These are phyloP conservation scores for Merluccius polli DNA, from an alignment of 2,797 vertebrate species.

Conservation along the genomic window DNA sequence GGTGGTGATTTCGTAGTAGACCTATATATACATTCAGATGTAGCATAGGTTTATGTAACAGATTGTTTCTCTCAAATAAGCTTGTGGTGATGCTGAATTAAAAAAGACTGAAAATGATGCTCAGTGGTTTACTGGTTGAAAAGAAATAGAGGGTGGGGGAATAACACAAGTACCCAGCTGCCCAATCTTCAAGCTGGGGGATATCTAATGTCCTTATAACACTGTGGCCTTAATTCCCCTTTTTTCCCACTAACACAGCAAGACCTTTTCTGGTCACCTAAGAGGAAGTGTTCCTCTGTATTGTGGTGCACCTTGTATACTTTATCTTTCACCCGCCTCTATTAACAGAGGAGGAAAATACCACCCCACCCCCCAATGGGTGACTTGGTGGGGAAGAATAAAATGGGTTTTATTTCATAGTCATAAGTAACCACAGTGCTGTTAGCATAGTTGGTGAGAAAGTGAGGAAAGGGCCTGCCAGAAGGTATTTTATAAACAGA, in stretches of 20 bases:
- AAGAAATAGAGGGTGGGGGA: no score
- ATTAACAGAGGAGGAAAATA: not conserved
- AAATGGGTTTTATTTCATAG: not conserved
- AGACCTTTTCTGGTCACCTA: not conserved
- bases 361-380: not conserved
- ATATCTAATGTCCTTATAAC: not conserved
- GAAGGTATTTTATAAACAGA: constrained; percentile 1
- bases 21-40: not conserved
- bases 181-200: not conserved
- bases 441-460: constrained; percentile 1
- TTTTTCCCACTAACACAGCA: not conserved
- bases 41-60: not conserved
- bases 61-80: not conserved
- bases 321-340: not conserved
- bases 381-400: not conserved
- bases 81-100: not conserved
- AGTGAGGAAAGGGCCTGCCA: not conserved
- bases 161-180: not conserved
- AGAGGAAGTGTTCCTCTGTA: not conserved
- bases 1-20: not conserved
- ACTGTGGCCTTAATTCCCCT: not conserved
- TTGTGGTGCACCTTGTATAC: not conserved
- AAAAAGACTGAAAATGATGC: not conserved
- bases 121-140: not conserved
- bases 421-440: not conserved